These are phyloP conservation scores for Agonopterix alstromeriana DNA, from an alignment of 2,888 invertebrate species.

Conservation along the genomic window DNA sequence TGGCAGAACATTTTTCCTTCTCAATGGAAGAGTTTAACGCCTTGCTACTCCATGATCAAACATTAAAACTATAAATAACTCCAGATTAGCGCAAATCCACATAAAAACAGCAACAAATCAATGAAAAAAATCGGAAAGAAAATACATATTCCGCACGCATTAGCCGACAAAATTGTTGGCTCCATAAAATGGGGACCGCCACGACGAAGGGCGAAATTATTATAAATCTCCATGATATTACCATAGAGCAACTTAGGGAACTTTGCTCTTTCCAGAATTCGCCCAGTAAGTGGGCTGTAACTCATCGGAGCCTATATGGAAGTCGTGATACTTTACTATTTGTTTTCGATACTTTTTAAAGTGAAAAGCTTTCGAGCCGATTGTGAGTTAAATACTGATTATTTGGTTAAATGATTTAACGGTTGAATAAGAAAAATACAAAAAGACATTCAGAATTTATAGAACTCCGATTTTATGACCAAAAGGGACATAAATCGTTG, in stretches of 20 bases:
- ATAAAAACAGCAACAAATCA: conserved; percentile 1
- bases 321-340: conserved; percentile 32
- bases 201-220: conserved; percentile 59
- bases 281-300: conserved; percentile 69
- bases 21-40: too few species aligned
- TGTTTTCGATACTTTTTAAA: conserved; percentile 18
- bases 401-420: too few species aligned
- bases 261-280: conserved; percentile 65
- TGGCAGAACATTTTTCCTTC: too few species aligned
- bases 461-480: too few species aligned
- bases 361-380: too few species aligned
- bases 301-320: conserved; percentile 51
- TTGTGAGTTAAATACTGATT: too few species aligned
- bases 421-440: too few species aligned
- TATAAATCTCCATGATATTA: conserved; percentile 75
- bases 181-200: conserved; percentile 56
- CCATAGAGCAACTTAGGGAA: conserved; percentile 68
- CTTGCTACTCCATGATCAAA: neutral
- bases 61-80: neutral
- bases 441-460: too few species aligned
- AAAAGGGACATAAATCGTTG: too few species aligned
- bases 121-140: conserved; percentile 13
- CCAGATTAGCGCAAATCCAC: conserved; percentile 1
- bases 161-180: conserved; percentile 55
- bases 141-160: conserved; percentile 43